Percentiles rank a stretch among this genome's conserved stretches.
These are phyloP conservation scores for Rutilus rutilus DNA, from an alignment of 2,113 vertebrate genomes.

Conservation along the genomic window DNA sequence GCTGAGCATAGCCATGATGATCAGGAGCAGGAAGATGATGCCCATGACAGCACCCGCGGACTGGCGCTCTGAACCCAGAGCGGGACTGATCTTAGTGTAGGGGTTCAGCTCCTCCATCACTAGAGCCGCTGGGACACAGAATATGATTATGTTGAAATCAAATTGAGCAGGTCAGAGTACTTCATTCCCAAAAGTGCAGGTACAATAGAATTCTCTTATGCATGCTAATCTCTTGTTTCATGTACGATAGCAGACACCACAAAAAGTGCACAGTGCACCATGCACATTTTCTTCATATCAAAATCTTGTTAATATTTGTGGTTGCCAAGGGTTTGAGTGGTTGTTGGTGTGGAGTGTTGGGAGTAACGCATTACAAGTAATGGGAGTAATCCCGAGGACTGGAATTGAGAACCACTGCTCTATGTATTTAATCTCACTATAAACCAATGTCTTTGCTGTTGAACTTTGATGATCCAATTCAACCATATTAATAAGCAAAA, in stretches of 20 bases:
- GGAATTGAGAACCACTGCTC: too few relatives aligned
- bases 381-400: too few relatives aligned
- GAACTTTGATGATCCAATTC: too few relatives aligned
- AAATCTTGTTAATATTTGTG: too few relatives aligned
- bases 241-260: not conserved
- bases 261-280: not conserved
- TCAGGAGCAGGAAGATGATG: conserved; percentile 92
- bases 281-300: too few relatives aligned
- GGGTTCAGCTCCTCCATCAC: conserved; percentile 99
- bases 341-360: not conserved
- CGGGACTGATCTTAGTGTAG: conserved; percentile 98
- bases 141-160: not conserved
- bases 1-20: conserved; percentile 93
- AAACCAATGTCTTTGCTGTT: too few relatives aligned
- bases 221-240: not conserved
- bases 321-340: not conserved
- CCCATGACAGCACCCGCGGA: conserved; percentile 97
- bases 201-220: not conserved
- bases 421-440: too few relatives aligned
- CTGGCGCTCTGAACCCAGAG: conserved; percentile 91
- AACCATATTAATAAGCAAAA: too few relatives aligned
- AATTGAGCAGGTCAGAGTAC: not conserved
- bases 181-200: not conserved
- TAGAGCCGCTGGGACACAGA: conserved; percentile 84
- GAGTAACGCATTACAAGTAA: too few relatives aligned